These are phyloP conservation scores for Conus betulinus DNA, from an alignment of 1,140 invertebrate genomes.

Conservation along the genomic window DNA sequence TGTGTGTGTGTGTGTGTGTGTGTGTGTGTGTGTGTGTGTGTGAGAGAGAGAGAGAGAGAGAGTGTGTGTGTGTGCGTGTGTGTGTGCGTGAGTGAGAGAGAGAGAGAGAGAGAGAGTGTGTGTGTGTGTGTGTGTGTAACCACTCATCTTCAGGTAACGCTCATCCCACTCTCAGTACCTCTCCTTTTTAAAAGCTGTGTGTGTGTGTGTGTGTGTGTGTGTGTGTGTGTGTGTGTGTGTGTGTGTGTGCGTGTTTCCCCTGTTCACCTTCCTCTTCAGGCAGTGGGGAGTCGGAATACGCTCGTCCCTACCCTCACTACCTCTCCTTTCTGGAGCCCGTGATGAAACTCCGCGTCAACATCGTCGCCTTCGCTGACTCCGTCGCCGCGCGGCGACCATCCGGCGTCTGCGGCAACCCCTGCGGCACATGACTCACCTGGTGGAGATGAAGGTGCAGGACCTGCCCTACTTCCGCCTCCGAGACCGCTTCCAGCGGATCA, in stretches of 20 bases:
- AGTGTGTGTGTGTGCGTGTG: no score
- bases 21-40: no score
- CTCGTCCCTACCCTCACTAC: conserved; percentile 23
- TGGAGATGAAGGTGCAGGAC: conserved; percentile 17
- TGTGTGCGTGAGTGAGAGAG: no score
- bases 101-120: no score
- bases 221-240: background rate
- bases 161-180: no score
- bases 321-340: conserved; percentile 29
- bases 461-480: conserved; percentile 35
- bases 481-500: conserved; percentile 20
- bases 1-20: no score
- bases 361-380: conserved; percentile 35
- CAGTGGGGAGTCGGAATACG: background rate
- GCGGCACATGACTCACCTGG: background rate
- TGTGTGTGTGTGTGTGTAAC: no score
- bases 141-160: no score
- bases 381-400: background rate
- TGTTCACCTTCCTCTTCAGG: background rate
- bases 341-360: conserved; percentile 32
- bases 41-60: no score
- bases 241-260: background rate
- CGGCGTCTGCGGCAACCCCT: background rate
- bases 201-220: no score
- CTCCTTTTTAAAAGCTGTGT: no score